phyloP scores from a whole-genome alignment of 2,888 invertebrate species.

The Crocallis elinguaria region DNA sequence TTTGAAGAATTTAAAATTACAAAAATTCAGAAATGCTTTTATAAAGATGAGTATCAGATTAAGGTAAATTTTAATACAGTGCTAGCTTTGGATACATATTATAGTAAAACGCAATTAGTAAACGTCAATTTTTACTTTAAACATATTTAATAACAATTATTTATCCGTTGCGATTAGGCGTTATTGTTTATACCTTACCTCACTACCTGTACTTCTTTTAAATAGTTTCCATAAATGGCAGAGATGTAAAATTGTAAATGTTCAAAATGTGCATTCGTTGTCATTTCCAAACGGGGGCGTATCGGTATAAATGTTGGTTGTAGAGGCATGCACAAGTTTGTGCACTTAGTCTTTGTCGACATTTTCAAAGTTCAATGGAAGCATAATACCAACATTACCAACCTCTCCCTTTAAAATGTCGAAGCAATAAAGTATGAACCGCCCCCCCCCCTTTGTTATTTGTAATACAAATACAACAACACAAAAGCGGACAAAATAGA shows the following conservation, averaged over 20 bases:
- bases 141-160: no score
- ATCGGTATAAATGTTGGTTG: neutral
- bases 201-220: no score
- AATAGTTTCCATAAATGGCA: no score
- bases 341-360: neutral
- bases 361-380: constrained; percentile 15
- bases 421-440: constrained; percentile 1
- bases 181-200: no score
- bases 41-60: no score
- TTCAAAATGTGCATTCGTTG: constrained; percentile 5
- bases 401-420: constrained; percentile 14
- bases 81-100: no score
- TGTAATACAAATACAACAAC: neutral
- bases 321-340: neutral
- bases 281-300: constrained; percentile 1
- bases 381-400: constrained; percentile 8
- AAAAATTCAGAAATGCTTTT: no score
- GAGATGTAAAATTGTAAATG: neutral
- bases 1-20: no score
- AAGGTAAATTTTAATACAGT: no score
- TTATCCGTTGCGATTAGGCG: no score
- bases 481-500: neutral
- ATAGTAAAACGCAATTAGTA: no score
- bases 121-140: no score
- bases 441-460: neutral